Conservation (phyloP, 2,888 invertebrate genomes). For the Lepidonotus clava region DNA sequence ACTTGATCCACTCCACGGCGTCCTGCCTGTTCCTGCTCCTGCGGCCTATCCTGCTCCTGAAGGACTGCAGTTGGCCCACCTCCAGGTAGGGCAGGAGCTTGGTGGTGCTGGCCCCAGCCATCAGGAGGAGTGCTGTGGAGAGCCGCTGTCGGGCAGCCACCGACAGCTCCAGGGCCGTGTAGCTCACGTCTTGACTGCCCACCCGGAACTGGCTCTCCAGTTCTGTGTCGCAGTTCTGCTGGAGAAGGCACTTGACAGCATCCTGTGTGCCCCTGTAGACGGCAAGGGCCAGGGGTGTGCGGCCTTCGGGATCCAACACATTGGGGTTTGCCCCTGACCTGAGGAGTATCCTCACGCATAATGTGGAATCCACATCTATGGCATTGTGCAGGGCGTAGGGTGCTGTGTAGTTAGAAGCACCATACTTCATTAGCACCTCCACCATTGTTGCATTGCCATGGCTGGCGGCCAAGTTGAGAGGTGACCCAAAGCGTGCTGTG, state of each 20-base stretch:
- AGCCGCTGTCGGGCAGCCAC: background rate
- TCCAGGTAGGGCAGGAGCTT: constrained; percentile 4
- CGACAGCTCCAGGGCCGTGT: constrained; percentile 2
- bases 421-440: background rate
- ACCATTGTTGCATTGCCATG: constrained; percentile 16
- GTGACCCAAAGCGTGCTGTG: background rate
- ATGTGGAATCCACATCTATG: background rate
- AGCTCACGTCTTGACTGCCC: background rate
- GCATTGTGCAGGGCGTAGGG: constrained; percentile 8
- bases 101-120: background rate
- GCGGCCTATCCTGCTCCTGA: background rate
- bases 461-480: background rate
- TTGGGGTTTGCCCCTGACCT: background rate
- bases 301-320: background rate
- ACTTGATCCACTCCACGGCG: background rate
- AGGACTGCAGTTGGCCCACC: background rate
- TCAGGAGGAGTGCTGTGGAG: constrained; percentile 4
- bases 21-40: background rate
- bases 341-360: background rate
- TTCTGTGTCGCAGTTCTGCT: background rate
- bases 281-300: background rate
- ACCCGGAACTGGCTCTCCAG: background rate
- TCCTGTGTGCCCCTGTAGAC: background rate
- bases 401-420: background rate
- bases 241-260: background rate